Conservation (phyloP, 2,113 vertebrate genomes). For the Heptranchias perlo region DNA sequence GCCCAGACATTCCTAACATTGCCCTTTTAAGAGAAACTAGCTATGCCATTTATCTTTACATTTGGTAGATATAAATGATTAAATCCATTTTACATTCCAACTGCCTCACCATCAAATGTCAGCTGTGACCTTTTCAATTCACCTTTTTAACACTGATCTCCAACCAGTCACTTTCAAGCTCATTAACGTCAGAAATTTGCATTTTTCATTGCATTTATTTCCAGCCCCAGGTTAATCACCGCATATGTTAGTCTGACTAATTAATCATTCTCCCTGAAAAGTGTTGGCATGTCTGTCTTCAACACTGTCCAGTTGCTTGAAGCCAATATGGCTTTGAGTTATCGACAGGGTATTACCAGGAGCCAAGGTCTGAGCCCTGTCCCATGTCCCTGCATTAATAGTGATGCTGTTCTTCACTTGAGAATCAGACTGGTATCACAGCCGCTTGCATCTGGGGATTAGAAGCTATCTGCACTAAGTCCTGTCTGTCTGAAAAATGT, state of each 20-base stretch:
- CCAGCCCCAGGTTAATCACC: constrained; percentile 13
- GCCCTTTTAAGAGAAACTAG: background rate
- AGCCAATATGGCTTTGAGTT: background rate
- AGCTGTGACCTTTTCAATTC: constrained; percentile 17
- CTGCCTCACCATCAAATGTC: background rate
- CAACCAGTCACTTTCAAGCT: constrained; percentile 12
- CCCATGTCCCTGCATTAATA: background rate
- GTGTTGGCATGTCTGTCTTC: constrained; percentile 18
- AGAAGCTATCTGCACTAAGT: background rate
- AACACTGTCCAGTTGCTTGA: background rate
- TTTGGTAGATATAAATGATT: background rate
- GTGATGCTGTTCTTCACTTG: background rate
- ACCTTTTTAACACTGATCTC: constrained; percentile 20
- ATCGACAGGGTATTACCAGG: background rate
- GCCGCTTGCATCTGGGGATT: background rate
- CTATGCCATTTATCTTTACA: background rate
- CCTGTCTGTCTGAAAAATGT: background rate
- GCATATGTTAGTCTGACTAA: background rate
- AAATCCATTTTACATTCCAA: background rate
- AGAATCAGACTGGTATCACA: background rate
- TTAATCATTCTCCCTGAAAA: constrained; percentile 5
- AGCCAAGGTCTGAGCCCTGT: constrained; percentile 5
- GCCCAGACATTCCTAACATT: background rate
- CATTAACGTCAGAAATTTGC: constrained; percentile 18
- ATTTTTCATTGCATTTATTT: constrained; percentile 29